These are phyloP conservation scores for Hyles lineata DNA, from an alignment of 2,888 invertebrate genomes.

Conservation along the genomic window DNA sequence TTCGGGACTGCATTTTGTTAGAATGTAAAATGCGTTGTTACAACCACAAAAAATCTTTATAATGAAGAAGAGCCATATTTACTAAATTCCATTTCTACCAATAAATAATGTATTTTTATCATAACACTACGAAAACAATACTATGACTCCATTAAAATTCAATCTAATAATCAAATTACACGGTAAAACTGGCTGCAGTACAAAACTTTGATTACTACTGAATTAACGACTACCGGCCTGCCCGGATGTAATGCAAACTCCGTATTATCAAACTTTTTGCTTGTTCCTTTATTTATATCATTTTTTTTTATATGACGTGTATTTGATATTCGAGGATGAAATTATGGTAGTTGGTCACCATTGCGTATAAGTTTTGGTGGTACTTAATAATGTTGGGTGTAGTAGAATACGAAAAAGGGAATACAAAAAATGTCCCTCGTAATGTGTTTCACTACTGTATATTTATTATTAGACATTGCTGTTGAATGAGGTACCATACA, in stretches of 20 bases:
- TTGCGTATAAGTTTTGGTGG: background rate
- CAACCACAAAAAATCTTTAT: too few species aligned
- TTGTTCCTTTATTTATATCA: background rate
- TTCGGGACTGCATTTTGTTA: too few species aligned
- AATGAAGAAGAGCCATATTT: too few species aligned
- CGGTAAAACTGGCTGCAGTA: constrained; percentile 6
- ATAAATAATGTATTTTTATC: too few species aligned
- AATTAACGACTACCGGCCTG: background rate
- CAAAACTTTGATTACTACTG: constrained; percentile 16
- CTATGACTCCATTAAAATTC: background rate
- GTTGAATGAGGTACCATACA: too few species aligned
- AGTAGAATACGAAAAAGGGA: too few species aligned
- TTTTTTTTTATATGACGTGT: background rate
- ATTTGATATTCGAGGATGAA: background rate
- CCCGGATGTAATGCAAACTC: constrained; percentile 30
- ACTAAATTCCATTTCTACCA: too few species aligned
- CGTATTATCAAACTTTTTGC: constrained; percentile 36
- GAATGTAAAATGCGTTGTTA: too few species aligned
- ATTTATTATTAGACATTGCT: too few species aligned
- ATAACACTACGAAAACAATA: background rate
- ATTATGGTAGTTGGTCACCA: background rate
- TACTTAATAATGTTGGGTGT: background rate
- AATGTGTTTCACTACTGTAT: too few species aligned
- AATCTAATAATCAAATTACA: background rate
- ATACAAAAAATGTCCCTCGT: too few species aligned